A percentile compares a stretch with the other conserved stretches of the same genome.
These are phyloP conservation scores for Ormyrus pomaceus DNA, from an alignment of 2,888 invertebrate genomes.

Conservation along the genomic window DNA sequence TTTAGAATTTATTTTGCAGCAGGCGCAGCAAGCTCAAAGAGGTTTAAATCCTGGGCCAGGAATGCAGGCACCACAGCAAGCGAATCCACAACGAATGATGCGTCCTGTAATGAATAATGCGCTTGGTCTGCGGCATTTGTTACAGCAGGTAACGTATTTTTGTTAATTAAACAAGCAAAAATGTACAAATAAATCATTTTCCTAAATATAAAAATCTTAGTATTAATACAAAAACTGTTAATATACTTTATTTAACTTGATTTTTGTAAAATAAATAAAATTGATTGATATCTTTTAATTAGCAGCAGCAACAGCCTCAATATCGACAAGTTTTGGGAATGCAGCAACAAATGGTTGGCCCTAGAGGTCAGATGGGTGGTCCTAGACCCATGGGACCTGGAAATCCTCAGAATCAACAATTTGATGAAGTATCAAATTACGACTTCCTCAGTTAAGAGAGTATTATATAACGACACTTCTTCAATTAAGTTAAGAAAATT, in stretches of 20 bases:
- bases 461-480: constrained; percentile 10
- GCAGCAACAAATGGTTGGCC: constrained; percentile 77
- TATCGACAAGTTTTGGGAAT: constrained; percentile 81
- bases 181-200: background rate
- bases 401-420: constrained; percentile 76
- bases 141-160: constrained; percentile 82
- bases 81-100: constrained; percentile 82
- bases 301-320: constrained; percentile 80
- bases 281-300: too few relatives aligned
- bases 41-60: constrained; percentile 69
- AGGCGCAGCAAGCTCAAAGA: constrained; percentile 73
- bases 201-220: background rate
- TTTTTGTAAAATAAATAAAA: constrained; percentile 12
- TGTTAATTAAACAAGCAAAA: background rate
- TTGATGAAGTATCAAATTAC: constrained; percentile 77
- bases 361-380: constrained; percentile 74
- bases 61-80: constrained; percentile 73
- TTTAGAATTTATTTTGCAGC: constrained; percentile 9
- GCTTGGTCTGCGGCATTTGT: constrained; percentile 86
- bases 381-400: constrained; percentile 73
- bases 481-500: constrained; percentile 38
- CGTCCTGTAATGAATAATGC: constrained; percentile 86
- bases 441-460: constrained; percentile 74
- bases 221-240: background rate
- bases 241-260: constrained; percentile 3